phyloP scores from a whole-genome alignment of 2,888 invertebrate genomes.

The Caenorhabditis sinica region DNA sequence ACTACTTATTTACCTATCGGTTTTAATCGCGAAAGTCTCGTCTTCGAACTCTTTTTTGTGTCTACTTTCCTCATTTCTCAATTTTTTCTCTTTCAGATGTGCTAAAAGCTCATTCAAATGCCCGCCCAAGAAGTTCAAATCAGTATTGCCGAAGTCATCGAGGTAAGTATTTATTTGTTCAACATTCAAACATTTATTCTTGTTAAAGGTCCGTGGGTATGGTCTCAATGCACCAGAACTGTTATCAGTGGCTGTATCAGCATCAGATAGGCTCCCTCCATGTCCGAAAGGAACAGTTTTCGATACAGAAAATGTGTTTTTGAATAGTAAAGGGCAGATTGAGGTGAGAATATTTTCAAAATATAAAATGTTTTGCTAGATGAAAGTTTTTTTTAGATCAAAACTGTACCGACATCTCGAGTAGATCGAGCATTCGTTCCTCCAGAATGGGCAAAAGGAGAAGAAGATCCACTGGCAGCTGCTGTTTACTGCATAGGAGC shows the following conservation, averaged over 20 bases:
- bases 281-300: conserved; percentile 76
- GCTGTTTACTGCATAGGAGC: conserved; percentile 77
- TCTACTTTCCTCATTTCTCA: conserved; percentile 10
- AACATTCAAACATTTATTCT: background rate
- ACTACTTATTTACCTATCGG: conserved; percentile 61
- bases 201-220: conserved; percentile 72
- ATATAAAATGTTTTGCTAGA: background rate
- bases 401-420: conserved; percentile 62
- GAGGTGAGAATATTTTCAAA: conserved; percentile 67
- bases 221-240: conserved; percentile 74
- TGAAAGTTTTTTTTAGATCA: conserved; percentile 58
- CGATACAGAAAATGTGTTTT: conserved; percentile 76
- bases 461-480: conserved; percentile 73
- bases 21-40: conserved; percentile 53
- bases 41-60: conserved; percentile 42
- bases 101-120: conserved; percentile 54
- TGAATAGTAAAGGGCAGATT: conserved; percentile 74
- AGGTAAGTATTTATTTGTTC: conserved; percentile 43
- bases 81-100: conserved; percentile 48
- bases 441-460: conserved; percentile 75
- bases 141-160: conserved; percentile 70
- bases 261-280: conserved; percentile 70
- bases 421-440: conserved; percentile 69
- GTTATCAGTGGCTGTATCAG: conserved; percentile 71
- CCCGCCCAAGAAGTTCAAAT: conserved; percentile 68